Evolutionary conservation across 2,113 vertebrate species (phyloP).

Genomic region (Solea solea): DNA sequence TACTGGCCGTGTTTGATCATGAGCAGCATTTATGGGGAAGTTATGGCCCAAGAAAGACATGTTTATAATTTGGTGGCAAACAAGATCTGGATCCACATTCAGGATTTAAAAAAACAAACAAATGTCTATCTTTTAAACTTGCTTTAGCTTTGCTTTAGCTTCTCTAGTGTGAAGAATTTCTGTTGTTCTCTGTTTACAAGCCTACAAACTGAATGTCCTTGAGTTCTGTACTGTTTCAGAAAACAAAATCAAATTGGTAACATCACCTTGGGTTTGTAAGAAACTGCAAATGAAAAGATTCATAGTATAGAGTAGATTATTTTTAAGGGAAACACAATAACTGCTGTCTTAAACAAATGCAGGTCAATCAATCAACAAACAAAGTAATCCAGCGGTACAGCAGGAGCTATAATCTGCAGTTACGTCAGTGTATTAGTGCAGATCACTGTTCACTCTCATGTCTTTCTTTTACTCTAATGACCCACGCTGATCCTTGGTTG

Average conservation of each 20-base stretch:
- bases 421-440: constrained; percentile 4
- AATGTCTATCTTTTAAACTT: too few species aligned
- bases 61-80: too few species aligned
- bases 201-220: neutral
- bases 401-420: constrained; percentile 30
- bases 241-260: neutral
- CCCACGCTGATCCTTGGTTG: constrained; percentile 31
- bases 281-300: neutral
- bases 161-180: neutral
- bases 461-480: constrained; percentile 27
- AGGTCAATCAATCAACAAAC: neutral
- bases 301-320: too few species aligned
- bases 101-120: too few species aligned
- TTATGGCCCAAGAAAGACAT: neutral
- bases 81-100: too few species aligned
- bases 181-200: neutral
- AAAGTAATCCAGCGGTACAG: neutral
- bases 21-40: neutral
- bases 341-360: neutral
- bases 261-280: neutral
- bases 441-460: constrained; percentile 20
- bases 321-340: neutral
- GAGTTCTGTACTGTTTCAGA: neutral
- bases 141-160: too few species aligned
- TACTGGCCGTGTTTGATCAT: too few species aligned